phyloP scores from a whole-genome alignment of 2,113 vertebrate genomes.

The Lampris megalopsis region DNA sequence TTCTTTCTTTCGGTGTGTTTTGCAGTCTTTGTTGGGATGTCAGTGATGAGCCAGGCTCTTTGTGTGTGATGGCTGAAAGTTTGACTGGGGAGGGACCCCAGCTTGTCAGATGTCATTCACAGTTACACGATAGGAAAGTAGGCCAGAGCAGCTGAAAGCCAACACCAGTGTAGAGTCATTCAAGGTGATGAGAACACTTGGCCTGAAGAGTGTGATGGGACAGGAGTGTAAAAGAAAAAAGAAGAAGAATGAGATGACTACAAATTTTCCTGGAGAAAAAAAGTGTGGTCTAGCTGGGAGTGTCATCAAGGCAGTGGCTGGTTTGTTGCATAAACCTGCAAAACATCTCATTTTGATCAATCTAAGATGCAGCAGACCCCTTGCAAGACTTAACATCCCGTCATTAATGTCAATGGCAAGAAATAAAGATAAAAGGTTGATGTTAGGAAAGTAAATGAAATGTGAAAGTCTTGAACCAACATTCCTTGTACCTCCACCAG shows the following conservation, averaged over 20 bases:
- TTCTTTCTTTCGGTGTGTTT: conserved; percentile 2
- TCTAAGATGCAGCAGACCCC: too few relatives aligned
- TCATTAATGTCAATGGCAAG: too few relatives aligned
- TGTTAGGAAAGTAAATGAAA: too few relatives aligned
- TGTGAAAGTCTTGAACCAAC: too few relatives aligned
- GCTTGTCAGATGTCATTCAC: conserved; percentile 25
- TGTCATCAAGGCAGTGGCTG: too few relatives aligned
- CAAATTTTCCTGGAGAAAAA: too few relatives aligned
- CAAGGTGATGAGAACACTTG: conserved; percentile 28
- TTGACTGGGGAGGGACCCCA: conserved; percentile 27
- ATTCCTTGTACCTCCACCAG: too few relatives aligned
- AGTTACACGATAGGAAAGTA: conserved; percentile 48
- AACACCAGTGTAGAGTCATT: conserved; percentile 9
- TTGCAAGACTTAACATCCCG: neutral
- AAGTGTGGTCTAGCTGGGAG: too few relatives aligned
- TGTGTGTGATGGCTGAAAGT: conserved; percentile 31
- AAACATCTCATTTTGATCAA: too few relatives aligned
- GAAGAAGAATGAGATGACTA: neutral
- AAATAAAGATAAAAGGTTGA: too few relatives aligned
- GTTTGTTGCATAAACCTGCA: too few relatives aligned
- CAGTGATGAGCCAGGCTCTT: conserved; percentile 24
- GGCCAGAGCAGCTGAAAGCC: conserved; percentile 17
- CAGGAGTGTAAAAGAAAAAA: conserved; percentile 39
- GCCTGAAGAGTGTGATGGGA: conserved; percentile 24
- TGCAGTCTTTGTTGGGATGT: conserved; percentile 32